Percentiles rank a stretch among this genome's conserved stretches.
Evolutionary conservation across 2,113 vertebrate species (phyloP).

Genomic region (Bungarus multicinctus): DNA sequence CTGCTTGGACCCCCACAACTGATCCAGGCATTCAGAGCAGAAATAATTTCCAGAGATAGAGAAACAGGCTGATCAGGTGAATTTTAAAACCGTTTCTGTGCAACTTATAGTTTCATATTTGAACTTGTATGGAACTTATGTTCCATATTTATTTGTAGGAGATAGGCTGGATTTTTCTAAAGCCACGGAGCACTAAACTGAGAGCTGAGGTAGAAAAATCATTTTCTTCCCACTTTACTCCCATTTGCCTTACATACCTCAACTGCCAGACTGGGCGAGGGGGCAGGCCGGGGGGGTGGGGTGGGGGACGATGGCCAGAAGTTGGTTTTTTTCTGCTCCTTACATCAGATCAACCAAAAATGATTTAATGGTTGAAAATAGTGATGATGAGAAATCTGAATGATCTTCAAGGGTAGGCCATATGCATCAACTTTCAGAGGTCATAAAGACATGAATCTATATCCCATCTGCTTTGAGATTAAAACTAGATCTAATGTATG

Average conservation of each 20-base stretch:
- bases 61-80: background rate
- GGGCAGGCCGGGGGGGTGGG: fast-evolving
- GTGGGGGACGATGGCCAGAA: background rate
- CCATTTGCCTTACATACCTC: background rate
- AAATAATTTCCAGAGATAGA: background rate
- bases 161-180: background rate
- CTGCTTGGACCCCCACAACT: background rate
- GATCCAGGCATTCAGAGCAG: background rate
- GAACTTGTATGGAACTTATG: too few relatives aligned
- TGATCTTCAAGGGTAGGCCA: background rate
- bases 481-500: background rate
- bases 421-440: background rate
- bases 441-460: background rate
- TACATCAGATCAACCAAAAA: background rate
- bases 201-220: background rate
- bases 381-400: background rate
- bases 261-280: background rate
- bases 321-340: background rate
- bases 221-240: background rate
- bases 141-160: background rate
- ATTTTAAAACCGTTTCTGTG: background rate
- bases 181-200: background rate
- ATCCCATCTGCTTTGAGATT: background rate
- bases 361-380: background rate
- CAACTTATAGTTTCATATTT: background rate